Evolutionary conservation across 2,888 invertebrate species (phyloP), one percentile per base, ranked within the genome.

Genomic region (Sesamia inferens): DNA sequence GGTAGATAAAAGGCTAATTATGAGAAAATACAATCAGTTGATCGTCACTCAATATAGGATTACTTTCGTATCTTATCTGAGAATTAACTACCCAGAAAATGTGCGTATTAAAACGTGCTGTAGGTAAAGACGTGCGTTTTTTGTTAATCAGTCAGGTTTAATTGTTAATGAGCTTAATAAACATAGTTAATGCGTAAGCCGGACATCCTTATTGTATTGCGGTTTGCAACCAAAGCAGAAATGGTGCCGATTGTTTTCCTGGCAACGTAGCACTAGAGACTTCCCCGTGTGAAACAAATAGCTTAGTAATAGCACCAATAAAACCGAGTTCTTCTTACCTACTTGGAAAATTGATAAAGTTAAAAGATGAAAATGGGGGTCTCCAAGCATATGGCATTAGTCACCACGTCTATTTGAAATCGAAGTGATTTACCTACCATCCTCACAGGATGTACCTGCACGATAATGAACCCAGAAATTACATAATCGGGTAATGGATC

Each of bases 1-100:
- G 31, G 14, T n/a, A 54, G n/a, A 54, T 54, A 54, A 54, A 54
- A n/a, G n/a, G 51, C n/a, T 54, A 10, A 66, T 70, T 66, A 39
- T 68, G 1, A 31, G 31, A 68, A 51, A 47, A 51, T n/a, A 14
- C 14, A 54, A 58, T 76, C 68, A 24, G 44, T 54, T 24, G 24
- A 19, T 57, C 13, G 31, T 58, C 48, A 14, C 57, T 65, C 14
- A 14, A 65, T 31, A 4, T 39, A 57, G 31, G 31, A 57, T 65
- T 65, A 65, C n/a, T 6, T 31, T 19, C 19, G 19, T 65, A 57
- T 31, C 19, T 31, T 58, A 65, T 65, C 59, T 10, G 16, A n/a
- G n/a, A 57, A 65, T 65, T 58, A 57, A n/a, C 6, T 65, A 57
- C 10, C n/a, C 14, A 51, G 31, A 31, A 31, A 31, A 31, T 31